These are phyloP conservation scores for Poicephalus meyeri DNA, from an alignment of 2,113 vertebrate species.

Conservation along the genomic window DNA sequence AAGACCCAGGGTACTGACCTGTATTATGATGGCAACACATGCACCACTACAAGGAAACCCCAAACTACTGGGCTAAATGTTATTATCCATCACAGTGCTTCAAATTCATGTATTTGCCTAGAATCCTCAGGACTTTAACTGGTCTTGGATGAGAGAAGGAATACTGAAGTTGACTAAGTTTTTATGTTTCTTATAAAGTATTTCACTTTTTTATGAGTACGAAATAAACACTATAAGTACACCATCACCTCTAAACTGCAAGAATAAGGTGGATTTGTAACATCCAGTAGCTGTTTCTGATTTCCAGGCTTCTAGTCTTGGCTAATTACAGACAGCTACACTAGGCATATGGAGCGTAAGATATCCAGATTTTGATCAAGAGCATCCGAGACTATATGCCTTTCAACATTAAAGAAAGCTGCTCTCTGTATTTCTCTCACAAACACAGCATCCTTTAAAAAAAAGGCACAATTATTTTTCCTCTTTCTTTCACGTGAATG, in stretches of 20 bases:
- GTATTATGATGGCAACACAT: neutral
- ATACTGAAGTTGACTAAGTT: neutral
- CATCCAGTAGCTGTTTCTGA: neutral
- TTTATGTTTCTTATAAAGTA: neutral
- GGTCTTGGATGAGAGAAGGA: neutral
- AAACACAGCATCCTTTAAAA: neutral
- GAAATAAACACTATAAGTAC: neutral
- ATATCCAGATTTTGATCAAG: neutral
- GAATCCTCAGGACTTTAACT: neutral
- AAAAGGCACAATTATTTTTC: neutral
- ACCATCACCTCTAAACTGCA: neutral
- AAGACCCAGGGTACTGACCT: accelerated
- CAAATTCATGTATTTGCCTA: neutral
- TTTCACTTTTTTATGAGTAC: neutral
- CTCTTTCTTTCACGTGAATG: neutral
- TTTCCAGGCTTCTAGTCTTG: neutral
- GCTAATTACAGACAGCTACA: neutral
- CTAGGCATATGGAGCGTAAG: neutral
- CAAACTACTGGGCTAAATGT: neutral
- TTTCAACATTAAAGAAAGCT: neutral
- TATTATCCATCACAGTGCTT: neutral
- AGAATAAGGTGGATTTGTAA: neutral
- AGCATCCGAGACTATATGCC: neutral
- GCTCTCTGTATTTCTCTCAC: neutral
- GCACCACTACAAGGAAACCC: neutral